phyloP scores from a whole-genome alignment of 2,113 vertebrate species.

The Mystacornis crossleyi region DNA sequence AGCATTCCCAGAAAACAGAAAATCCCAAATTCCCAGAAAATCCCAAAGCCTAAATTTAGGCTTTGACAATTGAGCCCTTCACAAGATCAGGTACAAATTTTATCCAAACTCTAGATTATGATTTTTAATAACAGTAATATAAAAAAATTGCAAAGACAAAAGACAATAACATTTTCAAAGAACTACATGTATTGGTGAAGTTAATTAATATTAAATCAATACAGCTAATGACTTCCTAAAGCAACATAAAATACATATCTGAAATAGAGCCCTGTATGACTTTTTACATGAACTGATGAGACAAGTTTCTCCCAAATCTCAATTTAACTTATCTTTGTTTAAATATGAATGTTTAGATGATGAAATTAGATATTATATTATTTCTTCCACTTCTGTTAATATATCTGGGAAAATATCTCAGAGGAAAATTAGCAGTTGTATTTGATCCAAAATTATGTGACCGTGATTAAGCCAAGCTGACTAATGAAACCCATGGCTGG shows the following conservation, averaged over 20 bases:
- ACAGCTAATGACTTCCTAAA: not conserved
- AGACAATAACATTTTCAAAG: not conserved
- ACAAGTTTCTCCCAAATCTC: not conserved
- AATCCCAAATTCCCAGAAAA: no score
- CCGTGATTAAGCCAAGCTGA: not conserved
- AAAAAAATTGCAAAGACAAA: not conserved
- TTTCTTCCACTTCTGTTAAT: not conserved
- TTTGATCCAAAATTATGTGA: not conserved
- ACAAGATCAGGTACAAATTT: not conserved
- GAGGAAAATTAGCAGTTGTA: not conserved
- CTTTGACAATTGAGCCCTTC: not conserved
- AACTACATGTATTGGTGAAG: not conserved
- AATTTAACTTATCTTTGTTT: not conserved
- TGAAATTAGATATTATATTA: not conserved
- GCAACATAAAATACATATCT: not conserved
- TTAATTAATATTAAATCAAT: not conserved
- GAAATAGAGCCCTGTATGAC: not conserved
- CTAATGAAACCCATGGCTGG: not conserved
- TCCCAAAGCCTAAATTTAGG: not conserved
- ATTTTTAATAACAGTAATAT: not conserved
- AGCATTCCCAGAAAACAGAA: not conserved
- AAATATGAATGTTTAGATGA: not conserved
- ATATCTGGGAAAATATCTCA: not conserved
- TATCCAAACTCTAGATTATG: not conserved
- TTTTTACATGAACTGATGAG: not conserved